Base-by-base conservation (phyloP, 2,888 invertebrate genomes). In the Meteorus cinctellus region DNA sequence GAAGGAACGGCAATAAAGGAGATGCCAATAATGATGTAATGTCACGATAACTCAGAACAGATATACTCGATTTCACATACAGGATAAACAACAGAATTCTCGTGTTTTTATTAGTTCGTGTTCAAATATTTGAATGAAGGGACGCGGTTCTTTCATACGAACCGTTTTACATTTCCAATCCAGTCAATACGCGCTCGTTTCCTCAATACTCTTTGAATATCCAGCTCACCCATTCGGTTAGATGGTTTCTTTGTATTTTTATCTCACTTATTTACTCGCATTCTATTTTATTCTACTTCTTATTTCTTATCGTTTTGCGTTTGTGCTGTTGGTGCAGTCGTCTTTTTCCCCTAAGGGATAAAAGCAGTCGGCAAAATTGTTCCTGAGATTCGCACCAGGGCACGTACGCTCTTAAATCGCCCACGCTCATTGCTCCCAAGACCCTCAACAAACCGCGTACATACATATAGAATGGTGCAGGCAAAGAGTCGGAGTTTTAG, bases 371-470 rank as follows among this genome's bases (percentile, higher is more conserved):
- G 72, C 60, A 69, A 76, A 76, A 76, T 76, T 72, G 72, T 76
- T 76, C 72, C 51, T 36, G 36, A 63, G 71, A 66, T 72, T 76
- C 69, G 69, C 76, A 73, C 67, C 72, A 48, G 72, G 62, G 69
- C 76, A 76, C 72, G 76, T 76, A 76, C 72, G 68, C 76, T 72
- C 75, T 76, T 76, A 76, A 72, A 67, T 72, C 76, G 76, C 76
- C 76, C 72, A 76, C 76, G 68, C 76, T 60, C 62, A 45, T 66
- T 69, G 41, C 55, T 71, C 67, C 34, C 62, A 48, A 36, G 70
- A 59, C 48, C 24, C 31, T 67, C 75, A 72, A 76, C 66, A 71
- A 67, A 72, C 29, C 41, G 71, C 71, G 63, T 55, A 51, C 29
- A 68, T n/a, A 48, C 16, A 6, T 51, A 29, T 68, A 19, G 2